Conservation (phyloP, 2,888 invertebrate species). For the Zhengitettix transpicula region DNA sequence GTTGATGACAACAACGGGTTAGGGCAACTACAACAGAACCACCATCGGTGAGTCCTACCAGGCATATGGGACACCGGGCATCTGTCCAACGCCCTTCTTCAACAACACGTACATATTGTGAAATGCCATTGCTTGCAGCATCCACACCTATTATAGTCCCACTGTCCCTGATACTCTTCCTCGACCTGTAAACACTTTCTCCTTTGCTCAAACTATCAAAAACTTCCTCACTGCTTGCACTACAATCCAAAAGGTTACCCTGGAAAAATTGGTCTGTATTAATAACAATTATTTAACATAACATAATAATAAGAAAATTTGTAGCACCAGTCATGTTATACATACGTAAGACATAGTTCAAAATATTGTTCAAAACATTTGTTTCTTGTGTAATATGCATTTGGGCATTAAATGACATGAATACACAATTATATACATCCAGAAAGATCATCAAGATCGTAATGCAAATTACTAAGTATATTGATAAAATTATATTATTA, state of each 20-base stretch:
- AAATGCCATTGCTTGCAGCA: slow-evolving; percentile 43
- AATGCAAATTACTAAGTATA: no score
- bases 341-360: no score
- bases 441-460: no score
- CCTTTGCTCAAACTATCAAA: slow-evolving; percentile 28
- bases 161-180: not conserved
- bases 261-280: not conserved
- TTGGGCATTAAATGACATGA: no score
- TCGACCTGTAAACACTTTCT: not conserved
- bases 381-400: no score
- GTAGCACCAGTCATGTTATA: no score
- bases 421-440: no score
- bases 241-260: slow-evolving; percentile 48
- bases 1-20: slow-evolving; percentile 58
- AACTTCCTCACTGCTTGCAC: slow-evolving; percentile 54
- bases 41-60: slow-evolving; percentile 34
- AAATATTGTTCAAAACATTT: no score
- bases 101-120: slow-evolving; percentile 50
- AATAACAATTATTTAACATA: not conserved
- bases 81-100: slow-evolving; percentile 37
- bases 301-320: not conserved
- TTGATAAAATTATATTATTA: no score
- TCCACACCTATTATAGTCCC: slow-evolving; percentile 29
- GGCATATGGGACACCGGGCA: slow-evolving; percentile 47
- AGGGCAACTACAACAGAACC: slow-evolving; percentile 41